Base-by-base conservation (phyloP, 2,797 vertebrate genomes). In the Coracias cyanogaster region DNA sequence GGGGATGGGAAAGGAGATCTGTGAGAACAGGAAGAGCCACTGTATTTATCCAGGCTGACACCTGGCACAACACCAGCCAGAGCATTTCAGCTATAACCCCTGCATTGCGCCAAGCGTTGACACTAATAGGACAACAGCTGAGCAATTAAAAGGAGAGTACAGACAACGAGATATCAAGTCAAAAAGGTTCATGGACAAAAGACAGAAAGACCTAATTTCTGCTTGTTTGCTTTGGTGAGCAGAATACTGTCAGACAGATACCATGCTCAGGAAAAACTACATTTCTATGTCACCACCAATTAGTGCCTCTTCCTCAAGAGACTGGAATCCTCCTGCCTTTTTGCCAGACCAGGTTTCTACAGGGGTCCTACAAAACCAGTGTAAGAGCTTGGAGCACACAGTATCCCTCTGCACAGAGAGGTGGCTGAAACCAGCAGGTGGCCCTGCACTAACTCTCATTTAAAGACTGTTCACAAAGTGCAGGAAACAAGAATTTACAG, bases 261-360 rank as follows among this genome's bases (percentile, higher is more conserved):
- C 77, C 73, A 92, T 16, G 89, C 79, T 93, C 83, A 41, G 16
- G 82, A 97, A 96, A 97, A 96, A 83, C 39, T 51, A 65, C 84
- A 51, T 95, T 96, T 96, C 93, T 95, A 48, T 93, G 92, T 95
- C 89, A 89, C 89, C 78, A 52, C 81, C 96, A 96, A 97, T 97
- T 95, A 97, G 46, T 45, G 70, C 91, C 78, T 86, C 93, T 96
- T 97, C 89, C 91, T 94, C 90, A 84, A 83, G 89, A 95, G 92
- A 24, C 54, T 55, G 35, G 31, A 88, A 72, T 81, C 51, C n/a
- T 91, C 69, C 54, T 70, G 81, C 60, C 55, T 89, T 73, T 85
- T 70, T 72, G 46, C 41, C 71, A 54, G 43, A 65, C 28, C 9
- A 37, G n/a, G 15, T 31, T 91, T 92, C 79, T 70, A 73, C 48